phyloP scores from a whole-genome alignment of 37 sponge, comb jelly and placozoan species.

The Trichoplax adhaerens region DNA sequence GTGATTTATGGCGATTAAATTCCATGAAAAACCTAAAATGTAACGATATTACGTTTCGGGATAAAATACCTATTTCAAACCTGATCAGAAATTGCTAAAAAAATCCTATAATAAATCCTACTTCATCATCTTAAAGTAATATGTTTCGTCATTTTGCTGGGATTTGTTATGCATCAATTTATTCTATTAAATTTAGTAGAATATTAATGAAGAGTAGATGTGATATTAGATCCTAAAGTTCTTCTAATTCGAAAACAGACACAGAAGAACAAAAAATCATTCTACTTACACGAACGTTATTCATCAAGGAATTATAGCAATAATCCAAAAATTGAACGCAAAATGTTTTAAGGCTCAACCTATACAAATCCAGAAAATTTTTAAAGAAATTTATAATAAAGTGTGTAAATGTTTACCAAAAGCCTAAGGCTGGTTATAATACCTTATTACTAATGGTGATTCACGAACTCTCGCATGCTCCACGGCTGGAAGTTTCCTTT shows the following conservation, averaged over 20 bases:
- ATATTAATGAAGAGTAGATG: not conserved
- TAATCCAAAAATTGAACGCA: slow-evolving; percentile 68
- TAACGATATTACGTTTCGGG: not conserved
- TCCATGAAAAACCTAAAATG: slow-evolving; percentile 61
- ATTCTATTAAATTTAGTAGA: slow-evolving; percentile 18
- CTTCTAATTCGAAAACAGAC: not conserved
- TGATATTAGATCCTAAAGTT: not conserved
- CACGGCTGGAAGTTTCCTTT: slow-evolving; percentile 16
- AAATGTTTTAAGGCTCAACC: slow-evolving; percentile 45
- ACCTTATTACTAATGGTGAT: no score
- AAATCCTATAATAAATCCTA: slow-evolving; percentile 6
- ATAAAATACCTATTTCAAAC: not conserved
- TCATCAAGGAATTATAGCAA: slow-evolving; percentile 79
- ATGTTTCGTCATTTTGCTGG: slow-evolving; percentile 88
- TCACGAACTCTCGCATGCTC: slow-evolving; percentile 7
- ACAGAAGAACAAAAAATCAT: not conserved
- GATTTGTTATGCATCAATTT: slow-evolving; percentile 41
- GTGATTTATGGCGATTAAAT: slow-evolving; percentile 48
- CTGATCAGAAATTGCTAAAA: no score
- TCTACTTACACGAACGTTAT: slow-evolving; percentile 36
- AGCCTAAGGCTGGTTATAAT: no score
- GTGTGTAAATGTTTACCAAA: no score
- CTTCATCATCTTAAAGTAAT: slow-evolving; percentile 77
- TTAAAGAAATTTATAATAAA: no score
- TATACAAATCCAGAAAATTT: not conserved